Evolutionary conservation across 2,113 vertebrate species (phyloP), one percentile per base, ranked within the genome.

Genomic region (Carettochelys insculpta): DNA sequence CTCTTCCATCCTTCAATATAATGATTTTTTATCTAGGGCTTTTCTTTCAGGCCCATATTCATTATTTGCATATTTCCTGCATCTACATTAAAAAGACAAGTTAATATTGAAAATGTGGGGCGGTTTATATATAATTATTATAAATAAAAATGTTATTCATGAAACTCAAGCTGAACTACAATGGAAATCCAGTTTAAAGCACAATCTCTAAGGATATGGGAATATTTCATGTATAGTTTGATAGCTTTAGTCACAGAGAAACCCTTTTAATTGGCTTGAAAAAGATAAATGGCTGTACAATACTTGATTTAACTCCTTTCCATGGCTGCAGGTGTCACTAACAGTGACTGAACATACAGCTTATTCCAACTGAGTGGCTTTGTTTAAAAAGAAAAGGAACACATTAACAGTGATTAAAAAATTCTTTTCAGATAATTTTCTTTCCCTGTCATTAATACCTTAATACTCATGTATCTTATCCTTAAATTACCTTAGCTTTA

Each of bases 201-300:
- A 77, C 52, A 83, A 75, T 83, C 68, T 76, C 6, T 94, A 94
- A 93, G 83, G 85, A 91, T 77, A 71, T 85, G 92, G 89, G 75
- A 94, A 91, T 94, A 84, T 65, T 87, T 90, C 31, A 90, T 93
- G 31, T 20, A 41, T 93, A 83, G 90, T 89, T 85, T 90, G 81
- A 65, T 58, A 92, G 85, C 83, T 96, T 93, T 82, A 92, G 85
- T 61, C 87, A 82, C 48, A 5, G 78, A 95, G 90, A 95, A 93
- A 25, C 77, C 83, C 84, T 89, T 91, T 76, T 94, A 79, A 94
- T 95, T 83, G 88, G 90, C 80, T 84, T 5, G 41, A 41, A 82
- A 90, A 88, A 73, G 77, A 48, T 47, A 89, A 90, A 82, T 85
- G 24, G 76, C 85, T 92, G 58, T 90, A 86, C 52, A 47, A 81